A percentile compares a stretch with the other conserved stretches of the same genome.
phyloP scores from a whole-genome alignment of 2,113 vertebrate genomes.

The Pomatostomus ruficeps region DNA sequence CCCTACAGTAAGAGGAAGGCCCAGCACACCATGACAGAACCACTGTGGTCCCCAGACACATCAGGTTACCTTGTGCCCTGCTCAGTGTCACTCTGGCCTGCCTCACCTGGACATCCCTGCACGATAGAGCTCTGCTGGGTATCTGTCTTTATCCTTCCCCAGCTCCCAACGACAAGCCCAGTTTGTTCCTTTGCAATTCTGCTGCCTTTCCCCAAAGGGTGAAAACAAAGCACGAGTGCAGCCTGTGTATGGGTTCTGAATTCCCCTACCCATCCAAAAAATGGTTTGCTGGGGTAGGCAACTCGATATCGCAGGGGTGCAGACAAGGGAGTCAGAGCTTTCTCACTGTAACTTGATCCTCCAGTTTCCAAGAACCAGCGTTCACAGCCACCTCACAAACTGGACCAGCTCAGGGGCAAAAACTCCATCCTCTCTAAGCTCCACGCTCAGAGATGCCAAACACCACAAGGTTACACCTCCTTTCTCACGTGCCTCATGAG shows the following conservation, averaged over 20 bases:
- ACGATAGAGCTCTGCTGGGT: background rate
- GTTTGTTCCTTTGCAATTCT: background rate
- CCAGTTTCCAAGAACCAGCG: background rate
- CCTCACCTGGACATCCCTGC: background rate
- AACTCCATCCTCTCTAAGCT: background rate
- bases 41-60: background rate
- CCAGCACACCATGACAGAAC: background rate
- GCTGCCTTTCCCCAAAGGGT: background rate
- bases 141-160: background rate
- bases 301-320: background rate
- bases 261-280: background rate
- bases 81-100: background rate
- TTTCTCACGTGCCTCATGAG: rapidly evolving
- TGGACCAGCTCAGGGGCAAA: background rate
- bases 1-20: background rate
- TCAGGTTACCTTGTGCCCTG: background rate
- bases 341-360: background rate
- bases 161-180: background rate
- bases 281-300: background rate
- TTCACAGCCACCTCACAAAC: background rate
- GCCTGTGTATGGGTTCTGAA: background rate
- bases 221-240: background rate
- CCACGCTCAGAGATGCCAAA: background rate
- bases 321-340: background rate
- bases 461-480: rapidly evolving